Evolutionary conservation across 2,888 invertebrate genomes (phyloP), one percentile per base, ranked within the genome.

Genomic region (Smittia aterrima): DNA sequence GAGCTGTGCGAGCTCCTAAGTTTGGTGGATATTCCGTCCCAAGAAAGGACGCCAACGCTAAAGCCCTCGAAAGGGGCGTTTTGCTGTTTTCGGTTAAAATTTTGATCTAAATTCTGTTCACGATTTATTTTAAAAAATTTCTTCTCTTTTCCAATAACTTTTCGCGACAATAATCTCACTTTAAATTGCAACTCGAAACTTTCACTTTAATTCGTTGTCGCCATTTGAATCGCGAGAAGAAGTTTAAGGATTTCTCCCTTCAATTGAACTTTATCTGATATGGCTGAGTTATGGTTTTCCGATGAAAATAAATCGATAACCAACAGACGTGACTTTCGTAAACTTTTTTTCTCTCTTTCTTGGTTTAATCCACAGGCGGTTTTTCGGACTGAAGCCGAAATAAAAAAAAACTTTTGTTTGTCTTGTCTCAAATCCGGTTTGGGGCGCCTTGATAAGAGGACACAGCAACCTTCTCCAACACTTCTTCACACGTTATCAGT

Each of bases 41-140:
- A 81, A 83, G 80, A 81, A 82, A 83, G 80, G 83, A 83, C 83
- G 83, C 83, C 82, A 83, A 82, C 81, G 83, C 83, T 47, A 66
- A 11, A 81, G 83, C 83, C 83, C 83, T 82, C 79, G 82, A 82
- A 13, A 74, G 54, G 83, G 83, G 83, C 83, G 82, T 80, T 81
- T 83, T 83, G 75, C 83, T 81, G 77, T 80, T 81, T 79, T 83
- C 83, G 82, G 83, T 83, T 78, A 83, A 82, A 83, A 83, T 83
- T 83, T 83, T 83, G 83, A 80, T 71, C 54, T 66, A 18, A 22
- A 20, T 72, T 62, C 18, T 16, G 20, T 64, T n/a, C n/a, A 16
- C 67, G 20, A 38, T 40, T 67, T 67, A 64, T 64, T 64, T 64
- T 27, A 7, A 64, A 64, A 22, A 22, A 3, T 22, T 20, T 58